These are phyloP conservation scores for Bactericera cockerelli DNA, from an alignment of 1,140 invertebrate genomes.

Conservation along the genomic window DNA sequence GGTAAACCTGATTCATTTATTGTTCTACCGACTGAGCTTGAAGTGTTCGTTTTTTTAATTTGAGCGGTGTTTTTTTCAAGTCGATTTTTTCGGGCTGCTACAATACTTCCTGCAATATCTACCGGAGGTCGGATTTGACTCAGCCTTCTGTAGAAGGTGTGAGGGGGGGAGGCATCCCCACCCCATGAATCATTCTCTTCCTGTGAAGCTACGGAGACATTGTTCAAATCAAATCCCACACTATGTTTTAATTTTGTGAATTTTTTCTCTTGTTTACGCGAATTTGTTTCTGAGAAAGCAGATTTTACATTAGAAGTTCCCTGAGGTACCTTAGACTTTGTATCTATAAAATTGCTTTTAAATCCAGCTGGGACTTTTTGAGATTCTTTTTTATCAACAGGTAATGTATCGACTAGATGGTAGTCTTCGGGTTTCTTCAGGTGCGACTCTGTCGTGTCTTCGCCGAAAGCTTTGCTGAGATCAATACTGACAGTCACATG, in stretches of 20 bases:
- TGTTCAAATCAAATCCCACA: not conserved
- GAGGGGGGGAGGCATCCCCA: not conserved
- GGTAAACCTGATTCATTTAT: not conserved
- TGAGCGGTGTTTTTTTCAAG: not conserved
- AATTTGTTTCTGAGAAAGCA: not conserved
- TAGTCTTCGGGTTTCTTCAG: not conserved
- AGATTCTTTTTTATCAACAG: not conserved
- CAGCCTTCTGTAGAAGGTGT: not conserved
- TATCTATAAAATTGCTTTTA: no score
- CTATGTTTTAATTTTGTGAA: not conserved
- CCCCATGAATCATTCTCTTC: not conserved
- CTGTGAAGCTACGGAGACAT: not conserved
- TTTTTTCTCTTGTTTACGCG: not conserved
- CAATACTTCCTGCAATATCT: not conserved
- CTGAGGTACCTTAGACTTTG: not conserved
- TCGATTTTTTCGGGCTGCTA: not conserved
- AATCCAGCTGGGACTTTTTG: not conserved
- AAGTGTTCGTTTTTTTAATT: no score
- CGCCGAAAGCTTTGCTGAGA: not conserved
- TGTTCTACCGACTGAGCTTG: not conserved
- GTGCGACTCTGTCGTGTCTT: not conserved
- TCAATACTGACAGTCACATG: slow-evolving; percentile 5
- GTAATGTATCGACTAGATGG: not conserved
- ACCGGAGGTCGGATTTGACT: not conserved
- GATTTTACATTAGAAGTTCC: not conserved